Conservation (phyloP, 2,888 invertebrate genomes). For the Sesamia inferens region DNA sequence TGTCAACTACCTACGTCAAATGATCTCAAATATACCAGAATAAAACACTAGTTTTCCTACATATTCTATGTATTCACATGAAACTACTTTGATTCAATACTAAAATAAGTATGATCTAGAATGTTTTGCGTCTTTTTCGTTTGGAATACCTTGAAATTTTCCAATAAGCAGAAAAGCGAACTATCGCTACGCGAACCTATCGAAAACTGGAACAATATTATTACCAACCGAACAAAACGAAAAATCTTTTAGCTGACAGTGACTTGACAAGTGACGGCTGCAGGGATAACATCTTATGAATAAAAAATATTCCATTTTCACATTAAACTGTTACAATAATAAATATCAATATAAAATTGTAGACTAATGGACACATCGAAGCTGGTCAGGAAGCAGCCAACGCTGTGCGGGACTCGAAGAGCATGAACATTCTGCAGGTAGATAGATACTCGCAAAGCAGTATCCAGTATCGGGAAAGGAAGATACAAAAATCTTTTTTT, state of each 20-base stretch:
- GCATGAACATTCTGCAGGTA: too few relatives aligned
- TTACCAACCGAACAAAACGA: conserved; percentile 61
- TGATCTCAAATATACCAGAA: conserved; percentile 66
- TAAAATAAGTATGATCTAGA: conserved; percentile 48
- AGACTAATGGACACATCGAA: too few relatives aligned
- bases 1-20: conserved; percentile 84
- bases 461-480: too few relatives aligned
- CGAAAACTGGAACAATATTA: conserved; percentile 74
- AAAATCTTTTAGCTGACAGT: conserved; percentile 63
- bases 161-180: conserved; percentile 52
- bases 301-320: conserved; percentile 36
- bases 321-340: neutral
- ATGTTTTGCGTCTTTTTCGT: conserved; percentile 67
- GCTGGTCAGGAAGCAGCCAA: too few relatives aligned
- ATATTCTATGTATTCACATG: conserved; percentile 38
- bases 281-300: conserved; percentile 14
- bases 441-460: too few relatives aligned
- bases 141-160: conserved; percentile 58
- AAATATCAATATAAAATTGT: neutral
- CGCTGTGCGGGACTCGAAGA: too few relatives aligned
- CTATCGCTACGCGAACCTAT: conserved; percentile 71
- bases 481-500: too few relatives aligned
- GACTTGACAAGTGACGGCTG: conserved; percentile 50
- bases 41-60: conserved; percentile 39
- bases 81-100: conserved; percentile 36